Conservation (phyloP, 2,797 vertebrate species). For the Gobionotothen gibberifrons region DNA sequence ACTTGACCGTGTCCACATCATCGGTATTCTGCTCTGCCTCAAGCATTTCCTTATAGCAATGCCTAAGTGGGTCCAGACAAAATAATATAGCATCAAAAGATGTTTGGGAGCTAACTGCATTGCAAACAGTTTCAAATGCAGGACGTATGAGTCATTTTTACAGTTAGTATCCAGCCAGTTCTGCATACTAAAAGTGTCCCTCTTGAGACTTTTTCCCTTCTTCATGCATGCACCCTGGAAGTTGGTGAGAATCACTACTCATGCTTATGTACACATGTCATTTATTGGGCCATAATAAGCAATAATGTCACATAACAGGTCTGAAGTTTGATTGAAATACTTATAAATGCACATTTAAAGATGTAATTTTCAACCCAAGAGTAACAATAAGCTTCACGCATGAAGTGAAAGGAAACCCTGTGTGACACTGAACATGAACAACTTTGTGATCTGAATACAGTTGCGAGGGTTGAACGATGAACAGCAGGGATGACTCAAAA, state of each 20-base stretch:
- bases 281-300: background rate
- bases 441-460: background rate
- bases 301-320: background rate
- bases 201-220: too few relatives aligned
- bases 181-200: too few relatives aligned
- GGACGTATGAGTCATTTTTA: background rate
- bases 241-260: too few relatives aligned
- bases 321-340: background rate
- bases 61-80: constrained; percentile 62
- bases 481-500: too few relatives aligned
- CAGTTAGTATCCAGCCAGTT: background rate
- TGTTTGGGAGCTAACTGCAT: rapidly evolving
- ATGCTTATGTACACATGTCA: background rate
- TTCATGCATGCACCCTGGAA: too few relatives aligned
- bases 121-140: background rate
- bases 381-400: too few relatives aligned
- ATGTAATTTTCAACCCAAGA: too few relatives aligned
- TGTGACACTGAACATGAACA: background rate
- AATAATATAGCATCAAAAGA: background rate
- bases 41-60: constrained; percentile 72
- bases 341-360: background rate
- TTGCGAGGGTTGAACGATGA: background rate
- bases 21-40: constrained; percentile 62
- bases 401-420: too few relatives aligned
- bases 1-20: constrained; percentile 77